phyloP scores from a whole-genome alignment of 2,113 vertebrate genomes.

The Callipepla squamata region DNA sequence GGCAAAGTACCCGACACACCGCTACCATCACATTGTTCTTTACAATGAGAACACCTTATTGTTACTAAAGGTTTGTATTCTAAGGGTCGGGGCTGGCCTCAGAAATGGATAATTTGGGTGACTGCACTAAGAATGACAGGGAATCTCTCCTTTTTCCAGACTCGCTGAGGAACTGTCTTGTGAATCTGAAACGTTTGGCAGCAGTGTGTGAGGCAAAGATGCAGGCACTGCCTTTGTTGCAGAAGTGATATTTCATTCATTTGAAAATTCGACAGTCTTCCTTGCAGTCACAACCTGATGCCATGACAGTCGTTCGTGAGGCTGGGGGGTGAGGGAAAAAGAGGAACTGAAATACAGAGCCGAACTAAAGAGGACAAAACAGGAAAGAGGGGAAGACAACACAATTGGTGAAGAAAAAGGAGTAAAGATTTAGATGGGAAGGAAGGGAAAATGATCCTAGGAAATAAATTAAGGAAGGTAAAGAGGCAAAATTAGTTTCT shows the following conservation, averaged over 20 bases:
- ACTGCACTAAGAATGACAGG: slow-evolving; percentile 4
- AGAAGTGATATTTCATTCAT: slow-evolving; percentile 12
- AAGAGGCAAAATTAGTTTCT: background rate
- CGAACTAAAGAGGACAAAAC: background rate
- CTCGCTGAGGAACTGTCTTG: background rate
- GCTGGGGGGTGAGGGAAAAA: background rate
- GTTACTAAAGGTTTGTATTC: slow-evolving; percentile 49
- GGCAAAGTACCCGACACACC: slow-evolving; percentile 69
- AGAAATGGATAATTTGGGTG: background rate
- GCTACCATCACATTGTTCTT: slow-evolving; percentile 67
- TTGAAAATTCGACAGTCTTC: background rate
- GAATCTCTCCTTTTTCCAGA: background rate
- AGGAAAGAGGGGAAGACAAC: background rate
- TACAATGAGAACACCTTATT: slow-evolving; percentile 60
- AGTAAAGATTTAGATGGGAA: background rate
- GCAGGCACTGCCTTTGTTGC: background rate
- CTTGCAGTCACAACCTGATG: background rate
- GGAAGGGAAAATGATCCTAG: slow-evolving; percentile 6
- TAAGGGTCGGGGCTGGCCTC: slow-evolving; percentile 12
- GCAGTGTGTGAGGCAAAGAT: background rate
- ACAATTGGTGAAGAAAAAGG: background rate
- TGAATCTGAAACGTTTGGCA: slow-evolving; percentile 31
- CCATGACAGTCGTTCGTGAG: background rate
- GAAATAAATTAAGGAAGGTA: background rate
- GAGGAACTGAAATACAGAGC: background rate